Evolutionary conservation across 2,797 vertebrate species (phyloP).

Genomic region (Picus viridis): DNA sequence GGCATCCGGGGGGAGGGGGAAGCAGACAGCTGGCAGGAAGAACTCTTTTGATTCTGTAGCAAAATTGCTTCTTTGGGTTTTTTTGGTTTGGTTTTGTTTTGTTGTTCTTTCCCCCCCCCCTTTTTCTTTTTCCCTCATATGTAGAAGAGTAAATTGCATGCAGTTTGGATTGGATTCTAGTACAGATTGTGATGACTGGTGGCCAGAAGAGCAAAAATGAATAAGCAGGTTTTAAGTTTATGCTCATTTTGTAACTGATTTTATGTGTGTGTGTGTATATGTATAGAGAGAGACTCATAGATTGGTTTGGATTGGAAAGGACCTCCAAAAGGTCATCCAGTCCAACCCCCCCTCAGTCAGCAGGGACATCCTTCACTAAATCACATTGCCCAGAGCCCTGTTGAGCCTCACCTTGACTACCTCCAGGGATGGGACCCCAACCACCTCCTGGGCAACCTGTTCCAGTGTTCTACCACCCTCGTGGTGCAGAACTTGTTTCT

Average conservation of each 20-base stretch:
- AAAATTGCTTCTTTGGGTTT: conserved; percentile 56
- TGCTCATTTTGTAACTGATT: not conserved
- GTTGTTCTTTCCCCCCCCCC: not conserved
- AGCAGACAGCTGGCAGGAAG: conserved; percentile 62
- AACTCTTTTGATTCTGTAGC: conserved; percentile 42
- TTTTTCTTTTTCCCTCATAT: conserved; percentile 16
- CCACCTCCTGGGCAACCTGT: too few relatives aligned
- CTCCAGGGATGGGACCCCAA: too few relatives aligned
- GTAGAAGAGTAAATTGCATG: conserved; percentile 26
- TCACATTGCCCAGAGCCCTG: too few relatives aligned
- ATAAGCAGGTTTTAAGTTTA: not conserved
- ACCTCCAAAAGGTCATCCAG: too few relatives aligned
- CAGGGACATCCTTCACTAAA: too few relatives aligned
- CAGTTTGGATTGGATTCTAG: conserved; percentile 12
- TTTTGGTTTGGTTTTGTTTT: not conserved
- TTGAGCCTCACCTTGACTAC: too few relatives aligned
- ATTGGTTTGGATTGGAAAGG: too few relatives aligned
- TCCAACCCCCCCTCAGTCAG: too few relatives aligned
- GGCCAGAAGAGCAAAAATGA: conserved; percentile 11
- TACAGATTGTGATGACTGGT: conserved; percentile 9
- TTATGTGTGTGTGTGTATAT: not conserved
- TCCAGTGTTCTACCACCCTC: too few relatives aligned
- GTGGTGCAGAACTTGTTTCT: too few relatives aligned
- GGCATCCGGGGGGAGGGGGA: conserved; percentile 51
- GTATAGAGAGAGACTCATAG: too few relatives aligned